Conservation (phyloP, 1,140 invertebrate species). For the Drosophila carrolli region DNA sequence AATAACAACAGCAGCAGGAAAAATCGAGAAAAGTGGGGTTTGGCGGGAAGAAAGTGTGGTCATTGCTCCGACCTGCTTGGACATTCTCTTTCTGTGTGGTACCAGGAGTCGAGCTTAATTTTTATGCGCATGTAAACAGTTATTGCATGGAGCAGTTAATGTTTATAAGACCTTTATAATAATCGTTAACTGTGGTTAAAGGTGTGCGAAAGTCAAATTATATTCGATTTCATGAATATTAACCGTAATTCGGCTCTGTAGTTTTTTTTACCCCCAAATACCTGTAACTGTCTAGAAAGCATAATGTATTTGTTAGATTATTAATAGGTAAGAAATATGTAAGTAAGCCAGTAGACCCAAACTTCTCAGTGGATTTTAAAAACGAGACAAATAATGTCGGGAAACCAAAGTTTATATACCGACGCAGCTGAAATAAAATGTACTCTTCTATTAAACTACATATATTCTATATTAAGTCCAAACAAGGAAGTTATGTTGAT, state of each 20-base stretch:
- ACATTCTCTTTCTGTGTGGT: conserved; percentile 19
- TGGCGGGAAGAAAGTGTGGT: conserved; percentile 1
- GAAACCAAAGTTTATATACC: too few relatives aligned
- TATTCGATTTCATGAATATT: conserved; percentile 5
- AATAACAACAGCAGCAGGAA: conserved; percentile 16
- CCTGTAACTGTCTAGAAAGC: too few relatives aligned
- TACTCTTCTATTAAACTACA: too few relatives aligned
- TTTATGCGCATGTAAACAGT: conserved; percentile 40
- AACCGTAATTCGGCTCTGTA: background rate
- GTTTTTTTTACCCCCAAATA: too few relatives aligned
- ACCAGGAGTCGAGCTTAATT: conserved; percentile 21
- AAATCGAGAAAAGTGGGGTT: conserved; percentile 5
- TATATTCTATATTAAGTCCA: too few relatives aligned
- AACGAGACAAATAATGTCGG: too few relatives aligned
- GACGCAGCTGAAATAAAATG: too few relatives aligned
- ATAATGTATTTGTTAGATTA: too few relatives aligned
- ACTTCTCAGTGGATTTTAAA: too few relatives aligned
- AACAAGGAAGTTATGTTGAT: too few relatives aligned
- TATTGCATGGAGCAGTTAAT: conserved; percentile 31
- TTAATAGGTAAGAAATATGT: too few relatives aligned
- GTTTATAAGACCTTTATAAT: conserved; percentile 18
- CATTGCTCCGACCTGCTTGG: conserved; percentile 25
- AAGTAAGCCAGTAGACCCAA: too few relatives aligned
- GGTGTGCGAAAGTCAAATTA: conserved; percentile 24
- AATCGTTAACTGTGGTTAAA: conserved; percentile 13